Conservation (phyloP, 2,113 vertebrate genomes). For the Psephotus haematonotus region DNA sequence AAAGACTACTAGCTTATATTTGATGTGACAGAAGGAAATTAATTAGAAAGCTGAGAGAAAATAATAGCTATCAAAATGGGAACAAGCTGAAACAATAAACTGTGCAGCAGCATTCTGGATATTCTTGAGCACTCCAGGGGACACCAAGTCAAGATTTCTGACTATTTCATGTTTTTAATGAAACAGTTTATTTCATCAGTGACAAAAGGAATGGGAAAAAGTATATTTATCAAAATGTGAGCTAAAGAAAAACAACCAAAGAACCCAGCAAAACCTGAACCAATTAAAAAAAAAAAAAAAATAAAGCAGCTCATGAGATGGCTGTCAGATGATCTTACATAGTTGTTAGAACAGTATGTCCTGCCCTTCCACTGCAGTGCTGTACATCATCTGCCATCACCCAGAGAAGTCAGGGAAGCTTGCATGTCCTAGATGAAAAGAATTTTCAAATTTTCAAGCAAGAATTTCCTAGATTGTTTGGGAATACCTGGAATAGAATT, state of each 20-base stretch:
- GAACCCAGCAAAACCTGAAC: accelerated
- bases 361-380: not conserved
- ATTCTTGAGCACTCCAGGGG: not conserved
- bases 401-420: not conserved
- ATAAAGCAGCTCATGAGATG: not conserved
- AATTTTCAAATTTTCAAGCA: not conserved
- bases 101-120: not conserved
- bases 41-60: not conserved
- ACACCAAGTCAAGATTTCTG: not conserved
- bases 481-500: not conserved
- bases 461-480: not conserved
- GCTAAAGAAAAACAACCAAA: not conserved
- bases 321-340: not conserved
- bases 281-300: not conserved
- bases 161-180: not conserved
- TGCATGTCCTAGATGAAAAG: not conserved
- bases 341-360: not conserved
- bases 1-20: not conserved
- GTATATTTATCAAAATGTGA: not conserved
- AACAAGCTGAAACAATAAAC: not conserved
- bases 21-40: not conserved
- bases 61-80: not conserved
- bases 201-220: not conserved
- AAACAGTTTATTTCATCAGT: not conserved
- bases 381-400: not conserved